Evolutionary conservation across 1,140 invertebrate genomes (phyloP), one percentile per base, ranked within the genome.

Genomic region (Polypedilum pembai): DNA sequence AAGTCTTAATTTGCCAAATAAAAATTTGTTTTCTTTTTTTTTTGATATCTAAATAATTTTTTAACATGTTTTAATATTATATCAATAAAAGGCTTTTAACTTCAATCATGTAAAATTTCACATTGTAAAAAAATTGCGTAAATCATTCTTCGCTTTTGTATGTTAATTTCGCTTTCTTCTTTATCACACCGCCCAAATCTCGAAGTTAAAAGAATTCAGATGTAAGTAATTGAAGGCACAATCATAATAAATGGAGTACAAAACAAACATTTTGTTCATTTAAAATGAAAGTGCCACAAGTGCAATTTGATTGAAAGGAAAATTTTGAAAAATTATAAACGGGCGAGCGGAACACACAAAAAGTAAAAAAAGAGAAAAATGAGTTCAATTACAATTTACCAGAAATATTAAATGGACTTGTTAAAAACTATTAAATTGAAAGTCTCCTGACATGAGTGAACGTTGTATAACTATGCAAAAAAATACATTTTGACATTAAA

Each of bases 381-480:
- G 45, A 56, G 45, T 56, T 56, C 45, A 56, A 56, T 56, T 56
- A 56, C 45, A n/a, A 56, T 56, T 56, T 56, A 56, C n/a, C n/a
- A 33, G 24, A 33, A 33, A 56, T 45, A 10, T 56, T 56, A 56
- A 56, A 56, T 56, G 12, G 12, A n/a, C 45, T 56, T 56, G 45
- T 56, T 56, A n/a, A 56, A n/a, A 56, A n/a, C 8, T 56, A 56
- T 56, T 56, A n/a, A 56, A 56, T 56, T 56, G 12, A 33, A 56
- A 56, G 45, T n/a, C 45, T 56, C 24, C 15, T 56, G 45, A 56
- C 45, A 56, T 56, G 45, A n/a, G 45, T 12, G 12, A 12, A 56
- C 1, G 24, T 33, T 33, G 24, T 33, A 33, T 33, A 33, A 33
- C 24, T 33, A 33, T 33, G 24, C 24, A 33, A 33, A 33, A 33